Evolutionary conservation across 2,888 invertebrate genomes (phyloP).

Genomic region (Meloe dianella): DNA sequence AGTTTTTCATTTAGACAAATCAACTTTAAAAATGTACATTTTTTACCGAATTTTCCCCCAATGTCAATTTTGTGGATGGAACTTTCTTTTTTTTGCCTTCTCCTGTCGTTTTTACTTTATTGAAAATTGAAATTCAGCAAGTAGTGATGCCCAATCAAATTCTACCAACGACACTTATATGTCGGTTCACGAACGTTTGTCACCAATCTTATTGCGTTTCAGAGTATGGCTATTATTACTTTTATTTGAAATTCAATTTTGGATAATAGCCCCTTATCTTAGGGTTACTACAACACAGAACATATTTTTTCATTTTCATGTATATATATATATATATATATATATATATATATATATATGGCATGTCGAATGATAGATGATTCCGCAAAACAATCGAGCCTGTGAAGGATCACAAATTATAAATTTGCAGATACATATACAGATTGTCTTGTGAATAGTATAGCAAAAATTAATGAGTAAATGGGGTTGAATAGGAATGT

Average conservation of each 20-base stretch:
- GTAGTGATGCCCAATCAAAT: conserved; percentile 1
- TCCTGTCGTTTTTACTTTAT: no score
- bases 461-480: no score
- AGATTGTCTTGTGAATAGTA: no score
- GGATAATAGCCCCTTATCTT: background rate
- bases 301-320: background rate
- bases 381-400: background rate
- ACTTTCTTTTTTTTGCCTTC: no score
- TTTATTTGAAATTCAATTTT: conserved; percentile 8
- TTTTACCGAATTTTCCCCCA: no score
- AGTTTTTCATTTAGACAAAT: no score
- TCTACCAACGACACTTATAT: conserved; percentile 5
- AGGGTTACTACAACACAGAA: background rate
- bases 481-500: background rate
- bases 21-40: no score
- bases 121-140: conserved; percentile 7
- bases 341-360: background rate
- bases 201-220: conserved; percentile 8
- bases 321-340: no score
- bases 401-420: no score
- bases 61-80: no score
- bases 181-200: background rate
- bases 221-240: background rate
- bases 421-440: no score
- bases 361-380: background rate